Percentiles rank a stretch among this genome's conserved stretches.
These are phyloP conservation scores for Synodontis membranacea DNA, from an alignment of 2,113 vertebrate species.

Conservation along the genomic window DNA sequence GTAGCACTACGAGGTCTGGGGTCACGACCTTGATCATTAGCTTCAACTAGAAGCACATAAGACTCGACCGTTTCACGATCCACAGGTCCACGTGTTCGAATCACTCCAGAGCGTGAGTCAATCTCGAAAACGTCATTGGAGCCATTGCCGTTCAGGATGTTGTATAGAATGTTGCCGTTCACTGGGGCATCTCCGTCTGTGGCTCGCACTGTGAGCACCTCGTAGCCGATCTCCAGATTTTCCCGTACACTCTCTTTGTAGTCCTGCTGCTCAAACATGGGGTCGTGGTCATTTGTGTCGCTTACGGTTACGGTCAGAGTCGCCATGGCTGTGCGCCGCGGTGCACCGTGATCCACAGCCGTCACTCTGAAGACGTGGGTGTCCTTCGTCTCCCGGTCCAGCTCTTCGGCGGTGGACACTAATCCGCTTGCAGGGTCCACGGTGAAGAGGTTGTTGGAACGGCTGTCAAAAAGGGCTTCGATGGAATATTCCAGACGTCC, in stretches of 20 bases:
- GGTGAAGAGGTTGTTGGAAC: conserved; percentile 82
- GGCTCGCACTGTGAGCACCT: conserved; percentile 90
- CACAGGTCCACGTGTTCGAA: conserved; percentile 86
- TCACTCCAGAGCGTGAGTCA: conserved; percentile 86
- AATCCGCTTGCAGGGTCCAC: conserved; percentile 73
- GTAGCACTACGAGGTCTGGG: conserved; percentile 86
- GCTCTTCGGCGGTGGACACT: conserved; percentile 79
- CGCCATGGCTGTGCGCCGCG: conserved; percentile 86
- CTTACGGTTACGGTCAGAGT: conserved; percentile 86
- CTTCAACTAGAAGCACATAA: conserved; percentile 85
- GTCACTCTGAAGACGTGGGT: conserved; percentile 91
- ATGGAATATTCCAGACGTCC: conserved; percentile 85
- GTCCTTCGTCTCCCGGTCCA: conserved; percentile 92
- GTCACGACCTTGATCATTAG: conserved; percentile 88
- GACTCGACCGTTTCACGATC: conserved; percentile 86
- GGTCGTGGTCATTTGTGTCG: conserved; percentile 88
- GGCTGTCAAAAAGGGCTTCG: conserved; percentile 92
- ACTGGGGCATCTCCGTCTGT: conserved; percentile 85
- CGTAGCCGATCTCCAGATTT: conserved; percentile 94
- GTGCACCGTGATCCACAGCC: conserved; percentile 78
- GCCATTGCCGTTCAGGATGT: conserved; percentile 77
- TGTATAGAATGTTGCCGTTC: conserved; percentile 92
- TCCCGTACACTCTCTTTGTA: conserved; percentile 92
- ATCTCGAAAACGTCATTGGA: conserved; percentile 87
- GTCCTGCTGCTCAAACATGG: conserved; percentile 88